A percentile compares a stretch with the other conserved stretches of the same genome.
These are phyloP conservation scores for Pagetopsis macropterus DNA, from an alignment of 2,797 vertebrate species.

Conservation along the genomic window DNA sequence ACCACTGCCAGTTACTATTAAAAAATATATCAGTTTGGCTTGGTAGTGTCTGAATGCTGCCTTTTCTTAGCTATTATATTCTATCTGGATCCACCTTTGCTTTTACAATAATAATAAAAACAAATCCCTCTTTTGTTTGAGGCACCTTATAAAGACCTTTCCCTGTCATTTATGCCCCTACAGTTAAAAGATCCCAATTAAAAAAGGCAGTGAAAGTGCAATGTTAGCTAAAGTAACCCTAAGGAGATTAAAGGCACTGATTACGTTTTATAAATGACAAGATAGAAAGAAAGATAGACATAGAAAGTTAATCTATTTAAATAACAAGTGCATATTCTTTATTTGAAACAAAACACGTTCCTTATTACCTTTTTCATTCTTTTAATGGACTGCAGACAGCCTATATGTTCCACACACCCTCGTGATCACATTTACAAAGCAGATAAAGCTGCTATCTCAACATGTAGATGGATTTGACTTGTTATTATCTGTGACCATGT, in stretches of 20 bases:
- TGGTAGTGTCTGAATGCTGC: constrained; percentile 11
- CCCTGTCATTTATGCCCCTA: background rate
- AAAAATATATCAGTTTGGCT: background rate
- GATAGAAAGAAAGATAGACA: background rate
- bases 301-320: background rate
- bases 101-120: background rate
- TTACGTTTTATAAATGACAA: background rate
- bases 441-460: background rate
- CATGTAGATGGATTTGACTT: background rate
- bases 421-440: background rate
- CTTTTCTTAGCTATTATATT: background rate
- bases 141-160: background rate
- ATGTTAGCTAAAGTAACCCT: background rate
- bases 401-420: constrained; percentile 22
- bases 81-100: background rate
- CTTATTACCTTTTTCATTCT: rapidly evolving
- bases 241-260: background rate
- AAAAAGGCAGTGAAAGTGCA: background rate
- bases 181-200: background rate
- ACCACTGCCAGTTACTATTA: too few species aligned
- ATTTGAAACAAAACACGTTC: too few species aligned
- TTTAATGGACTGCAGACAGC: background rate
- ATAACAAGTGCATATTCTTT: background rate
- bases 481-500: background rate
- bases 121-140: constrained; percentile 2